Base-by-base conservation (phyloP, 2,888 invertebrate species). In the Epirrhoe tristata region DNA sequence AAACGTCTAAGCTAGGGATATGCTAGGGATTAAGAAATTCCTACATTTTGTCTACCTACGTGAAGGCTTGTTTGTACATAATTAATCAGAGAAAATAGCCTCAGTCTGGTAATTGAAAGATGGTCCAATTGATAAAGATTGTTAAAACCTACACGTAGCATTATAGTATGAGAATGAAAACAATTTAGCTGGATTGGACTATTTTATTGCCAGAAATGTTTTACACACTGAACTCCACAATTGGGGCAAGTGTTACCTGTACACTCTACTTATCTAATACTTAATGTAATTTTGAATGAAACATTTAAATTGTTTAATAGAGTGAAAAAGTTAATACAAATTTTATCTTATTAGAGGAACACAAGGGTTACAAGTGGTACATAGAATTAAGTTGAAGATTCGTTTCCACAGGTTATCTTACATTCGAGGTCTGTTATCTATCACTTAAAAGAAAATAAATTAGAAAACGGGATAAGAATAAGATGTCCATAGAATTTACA, bases 121-220 rank as follows among this genome's bases (percentile, higher is more conserved):
- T 48, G 48, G 48, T 3, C 16, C 6, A 6, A 16, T 16, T 48
- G 48, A 48, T 48, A 16, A 16, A 4, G 12, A 12, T 12, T 12
- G 39, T 43, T 12, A 43, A 24, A 43, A 43, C 12, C 39, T 43
- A 43, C 39, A 43, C 39, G 6, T 14, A n/a, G 14, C 24, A 24
- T 24, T 1, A 16, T 48, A 48, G 48, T 43, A 46, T 61, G 24
- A 52, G 12, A 75, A 79, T 76, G 73, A 82, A 82, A 79, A 77
- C 77, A 76, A 75, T 68, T 63, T 62, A 74, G 81, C 58, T 77
- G 67, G 82, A 84, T 92, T 91, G 90, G 88, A 93, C 93, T 93
- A 90, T 93, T 92, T 93, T 93, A 93, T 93, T 93, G 91, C 93
- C 91, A 89, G 92, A 92, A 93, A 91, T 84, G 88, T 92, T 91